These are phyloP conservation scores for Byasa hedistus DNA, from an alignment of 2,888 invertebrate species.

Conservation along the genomic window DNA sequence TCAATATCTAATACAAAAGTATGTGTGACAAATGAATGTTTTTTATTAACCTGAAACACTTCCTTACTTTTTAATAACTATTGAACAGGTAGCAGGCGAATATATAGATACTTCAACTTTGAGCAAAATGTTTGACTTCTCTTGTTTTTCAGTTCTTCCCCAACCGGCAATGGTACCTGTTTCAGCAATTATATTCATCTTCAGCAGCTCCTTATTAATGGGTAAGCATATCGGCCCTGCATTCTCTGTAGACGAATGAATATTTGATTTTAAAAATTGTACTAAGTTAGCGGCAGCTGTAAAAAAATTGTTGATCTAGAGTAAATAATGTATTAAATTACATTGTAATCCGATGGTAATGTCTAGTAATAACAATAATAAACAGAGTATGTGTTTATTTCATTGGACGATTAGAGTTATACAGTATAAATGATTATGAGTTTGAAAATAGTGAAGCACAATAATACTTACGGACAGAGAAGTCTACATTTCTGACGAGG, in stretches of 20 bases:
- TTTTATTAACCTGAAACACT: background rate
- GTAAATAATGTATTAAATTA: background rate
- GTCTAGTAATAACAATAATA: too few species aligned
- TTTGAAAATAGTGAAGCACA: background rate
- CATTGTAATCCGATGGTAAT: background rate
- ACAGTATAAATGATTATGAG: too few species aligned
- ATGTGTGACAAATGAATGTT: too few species aligned
- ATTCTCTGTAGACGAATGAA: conserved; percentile 3
- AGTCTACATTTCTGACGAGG: conserved; percentile 10
- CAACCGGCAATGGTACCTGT: conserved; percentile 16
- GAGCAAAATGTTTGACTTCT: conserved; percentile 7
- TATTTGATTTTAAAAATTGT: background rate
- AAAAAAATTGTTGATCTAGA: background rate
- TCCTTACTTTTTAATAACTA: background rate
- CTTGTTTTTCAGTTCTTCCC: conserved; percentile 13
- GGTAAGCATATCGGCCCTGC: conserved; percentile 20
- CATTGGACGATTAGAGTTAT: background rate
- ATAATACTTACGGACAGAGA: conserved; percentile 10
- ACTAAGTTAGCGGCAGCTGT: background rate
- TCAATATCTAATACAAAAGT: too few species aligned
- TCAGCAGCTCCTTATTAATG: background rate
- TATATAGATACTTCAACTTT: conserved; percentile 15
- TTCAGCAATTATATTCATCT: conserved; percentile 4
- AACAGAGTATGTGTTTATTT: background rate
- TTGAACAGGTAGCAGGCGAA: background rate